Conservation (phyloP, 2,113 vertebrate genomes). For the Arenaria interpres region DNA sequence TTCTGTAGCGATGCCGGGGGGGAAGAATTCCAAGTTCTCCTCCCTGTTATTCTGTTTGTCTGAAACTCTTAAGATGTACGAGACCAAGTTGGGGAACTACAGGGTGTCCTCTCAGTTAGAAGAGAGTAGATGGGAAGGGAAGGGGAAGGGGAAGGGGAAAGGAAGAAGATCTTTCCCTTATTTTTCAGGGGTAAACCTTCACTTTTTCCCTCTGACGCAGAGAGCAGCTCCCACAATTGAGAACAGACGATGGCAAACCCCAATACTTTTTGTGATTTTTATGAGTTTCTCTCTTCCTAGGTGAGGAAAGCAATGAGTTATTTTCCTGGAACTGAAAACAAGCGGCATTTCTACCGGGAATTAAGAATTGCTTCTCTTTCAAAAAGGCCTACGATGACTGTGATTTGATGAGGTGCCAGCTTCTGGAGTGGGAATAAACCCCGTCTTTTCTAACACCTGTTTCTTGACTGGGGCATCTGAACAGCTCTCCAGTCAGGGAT, state of each 20-base stretch:
- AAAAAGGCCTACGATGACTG: not conserved
- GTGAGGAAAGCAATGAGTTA: not conserved
- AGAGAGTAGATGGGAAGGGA: too few relatives aligned
- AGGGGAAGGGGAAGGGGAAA: too few relatives aligned
- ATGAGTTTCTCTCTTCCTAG: not conserved
- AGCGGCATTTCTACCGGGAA: not conserved
- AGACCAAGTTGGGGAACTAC: not conserved
- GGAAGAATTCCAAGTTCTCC: not conserved
- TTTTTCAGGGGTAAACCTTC: not conserved
- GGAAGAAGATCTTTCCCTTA: not conserved
- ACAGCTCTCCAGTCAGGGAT: accelerated
- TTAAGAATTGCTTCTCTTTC: not conserved
- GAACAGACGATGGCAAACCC: not conserved
- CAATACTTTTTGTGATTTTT: not conserved
- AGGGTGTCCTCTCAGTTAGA: not conserved
- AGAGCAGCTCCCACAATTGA: not conserved
- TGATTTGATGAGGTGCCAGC: not conserved
- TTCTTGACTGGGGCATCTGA: not conserved
- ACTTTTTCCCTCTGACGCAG: not conserved
- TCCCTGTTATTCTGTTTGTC: not conserved
- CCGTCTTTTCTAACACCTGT: not conserved
- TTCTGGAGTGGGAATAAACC: not conserved
- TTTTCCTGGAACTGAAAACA: not conserved
- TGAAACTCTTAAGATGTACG: not conserved
- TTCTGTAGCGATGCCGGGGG: not conserved